Evolutionary conservation across 2,888 invertebrate species (phyloP).

Genomic region (Panzeria rudis): DNA sequence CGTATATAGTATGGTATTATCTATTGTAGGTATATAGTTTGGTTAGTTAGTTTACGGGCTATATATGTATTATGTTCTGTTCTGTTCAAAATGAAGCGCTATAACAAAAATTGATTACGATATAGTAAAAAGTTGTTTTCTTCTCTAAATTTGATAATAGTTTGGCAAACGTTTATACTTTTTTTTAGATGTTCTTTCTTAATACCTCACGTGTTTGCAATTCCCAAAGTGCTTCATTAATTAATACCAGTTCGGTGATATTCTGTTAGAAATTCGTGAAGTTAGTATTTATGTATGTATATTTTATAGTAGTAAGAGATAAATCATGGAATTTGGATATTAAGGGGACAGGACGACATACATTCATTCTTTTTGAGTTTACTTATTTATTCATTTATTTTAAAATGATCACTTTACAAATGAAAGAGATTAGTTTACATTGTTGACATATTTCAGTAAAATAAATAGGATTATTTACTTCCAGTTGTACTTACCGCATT

Average conservation of each 20-base stretch:
- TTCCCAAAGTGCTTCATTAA: constrained; percentile 97
- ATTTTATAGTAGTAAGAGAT: constrained; percentile 50
- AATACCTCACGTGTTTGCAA: constrained; percentile 96
- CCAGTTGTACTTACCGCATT: constrained; percentile 88
- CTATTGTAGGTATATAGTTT: constrained; percentile 40
- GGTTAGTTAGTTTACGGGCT: constrained; percentile 45
- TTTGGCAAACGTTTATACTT: constrained; percentile 63
- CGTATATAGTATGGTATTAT: constrained; percentile 36
- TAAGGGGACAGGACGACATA: constrained; percentile 27
- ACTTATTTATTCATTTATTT: constrained; percentile 3
- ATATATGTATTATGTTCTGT: constrained; percentile 43
- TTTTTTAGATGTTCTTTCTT: constrained; percentile 73
- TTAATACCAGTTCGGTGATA: constrained; percentile 97
- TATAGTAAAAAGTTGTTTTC: constrained; percentile 64
- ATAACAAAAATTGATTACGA: constrained; percentile 79
- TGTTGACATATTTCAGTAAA: background rate
- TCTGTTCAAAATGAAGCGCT: constrained; percentile 67
- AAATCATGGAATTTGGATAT: constrained; percentile 53
- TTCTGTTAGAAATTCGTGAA: constrained; percentile 88
- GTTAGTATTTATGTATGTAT: constrained; percentile 82
- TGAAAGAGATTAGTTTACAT: constrained; percentile 52
- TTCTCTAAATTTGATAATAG: constrained; percentile 74
- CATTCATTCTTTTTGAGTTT: constrained; percentile 22
- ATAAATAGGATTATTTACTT: background rate
- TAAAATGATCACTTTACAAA: constrained; percentile 46